phyloP scores from a whole-genome alignment of 2,797 vertebrate genomes.

The Ceryle rudis region DNA sequence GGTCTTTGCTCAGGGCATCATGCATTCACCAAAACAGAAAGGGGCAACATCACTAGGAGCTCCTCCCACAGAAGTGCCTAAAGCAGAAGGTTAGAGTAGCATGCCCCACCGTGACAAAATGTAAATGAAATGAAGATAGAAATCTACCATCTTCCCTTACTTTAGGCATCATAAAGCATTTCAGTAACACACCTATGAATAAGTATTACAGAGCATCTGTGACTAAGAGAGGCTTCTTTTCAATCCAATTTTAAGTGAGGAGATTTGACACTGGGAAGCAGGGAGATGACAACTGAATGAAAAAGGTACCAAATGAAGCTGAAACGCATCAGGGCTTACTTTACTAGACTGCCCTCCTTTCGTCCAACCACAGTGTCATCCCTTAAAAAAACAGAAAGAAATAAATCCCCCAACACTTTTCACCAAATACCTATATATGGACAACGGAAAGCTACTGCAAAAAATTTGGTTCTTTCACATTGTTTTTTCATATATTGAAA shows the following conservation, averaged over 20 bases:
- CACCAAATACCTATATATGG: neutral
- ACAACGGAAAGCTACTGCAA: neutral
- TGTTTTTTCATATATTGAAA: neutral
- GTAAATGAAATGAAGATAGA: neutral
- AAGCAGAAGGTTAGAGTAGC: neutral
- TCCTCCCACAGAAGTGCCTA: neutral
- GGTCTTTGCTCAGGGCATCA: neutral
- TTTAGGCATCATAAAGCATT: neutral
- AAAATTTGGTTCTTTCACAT: neutral
- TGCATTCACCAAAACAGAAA: neutral
- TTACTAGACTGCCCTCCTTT: neutral
- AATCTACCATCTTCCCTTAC: neutral
- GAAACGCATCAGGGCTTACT: neutral
- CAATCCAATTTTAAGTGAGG: neutral
- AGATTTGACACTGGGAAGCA: neutral
- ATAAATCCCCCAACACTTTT: neutral
- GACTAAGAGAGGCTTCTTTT: neutral
- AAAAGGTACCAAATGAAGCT: neutral
- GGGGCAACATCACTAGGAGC: neutral
- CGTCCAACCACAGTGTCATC: neutral
- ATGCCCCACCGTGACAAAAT: fast-evolving
- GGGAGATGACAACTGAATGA: neutral
- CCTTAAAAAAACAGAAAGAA: neutral
- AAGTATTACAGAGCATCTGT: neutral
- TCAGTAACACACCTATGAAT: neutral